Evolutionary conservation across 2,797 vertebrate genomes (phyloP).

Genomic region (Myiotriccus ornatus): DNA sequence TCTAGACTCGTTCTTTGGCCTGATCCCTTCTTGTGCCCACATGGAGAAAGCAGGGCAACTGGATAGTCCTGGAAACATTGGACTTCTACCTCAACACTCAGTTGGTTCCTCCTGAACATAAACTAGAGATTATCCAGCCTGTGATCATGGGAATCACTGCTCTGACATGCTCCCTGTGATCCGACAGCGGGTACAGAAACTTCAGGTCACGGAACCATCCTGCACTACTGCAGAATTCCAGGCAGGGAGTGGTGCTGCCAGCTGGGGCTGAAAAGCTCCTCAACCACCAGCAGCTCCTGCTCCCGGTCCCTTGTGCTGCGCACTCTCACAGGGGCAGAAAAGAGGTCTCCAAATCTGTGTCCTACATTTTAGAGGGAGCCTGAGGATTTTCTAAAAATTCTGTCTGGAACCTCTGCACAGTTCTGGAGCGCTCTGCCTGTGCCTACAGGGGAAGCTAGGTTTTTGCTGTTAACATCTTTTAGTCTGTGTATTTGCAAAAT

Average conservation of each 20-base stretch:
- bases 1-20: neutral
- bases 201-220: neutral
- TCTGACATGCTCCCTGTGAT: neutral
- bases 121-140: neutral
- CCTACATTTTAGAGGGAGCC: neutral
- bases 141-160: neutral
- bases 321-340: neutral
- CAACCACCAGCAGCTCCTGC: neutral
- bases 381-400: neutral
- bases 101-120: neutral
- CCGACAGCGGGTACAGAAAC: neutral
- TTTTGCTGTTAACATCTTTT: neutral
- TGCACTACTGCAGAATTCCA: accelerated
- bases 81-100: neutral
- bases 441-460: accelerated
- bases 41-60: neutral
- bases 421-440: neutral
- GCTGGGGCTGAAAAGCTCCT: neutral
- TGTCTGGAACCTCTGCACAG: neutral
- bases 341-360: accelerated
- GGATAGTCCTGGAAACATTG: neutral
- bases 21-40: neutral
- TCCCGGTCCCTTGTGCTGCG: neutral
- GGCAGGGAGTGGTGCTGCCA: neutral
- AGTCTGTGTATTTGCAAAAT: neutral